Conservation (phyloP, 1,140 invertebrate species). For the Aleiodes sp. region DNA sequence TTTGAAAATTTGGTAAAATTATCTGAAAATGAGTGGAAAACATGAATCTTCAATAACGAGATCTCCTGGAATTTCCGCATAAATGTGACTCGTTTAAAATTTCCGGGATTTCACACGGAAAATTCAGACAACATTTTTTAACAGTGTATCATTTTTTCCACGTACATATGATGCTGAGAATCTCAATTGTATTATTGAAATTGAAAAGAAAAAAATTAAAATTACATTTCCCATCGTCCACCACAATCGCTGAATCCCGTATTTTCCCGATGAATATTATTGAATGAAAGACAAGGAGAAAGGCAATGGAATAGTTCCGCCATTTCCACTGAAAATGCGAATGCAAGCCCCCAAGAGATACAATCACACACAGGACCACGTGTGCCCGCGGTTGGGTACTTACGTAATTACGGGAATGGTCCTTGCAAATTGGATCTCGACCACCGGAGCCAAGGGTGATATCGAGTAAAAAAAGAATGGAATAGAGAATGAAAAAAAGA, state of each 20-base stretch:
- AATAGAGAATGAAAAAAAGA: background rate
- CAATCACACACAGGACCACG: slow-evolving; percentile 33
- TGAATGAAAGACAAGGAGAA: background rate
- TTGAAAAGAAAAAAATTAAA: background rate
- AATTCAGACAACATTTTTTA: too few relatives aligned
- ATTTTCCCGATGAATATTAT: background rate
- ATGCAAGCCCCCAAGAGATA: slow-evolving; percentile 12
- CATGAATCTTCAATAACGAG: too few relatives aligned
- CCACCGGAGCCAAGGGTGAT: slow-evolving; percentile 30
- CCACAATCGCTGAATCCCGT: background rate
- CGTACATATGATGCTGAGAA: too few relatives aligned
- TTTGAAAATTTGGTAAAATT: too few relatives aligned
- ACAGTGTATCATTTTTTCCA: too few relatives aligned
- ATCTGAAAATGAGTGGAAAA: too few relatives aligned
- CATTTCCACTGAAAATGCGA: slow-evolving; percentile 16
- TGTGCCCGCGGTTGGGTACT: slow-evolving; percentile 45
- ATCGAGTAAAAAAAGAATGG: slow-evolving; percentile 23
- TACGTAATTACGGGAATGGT: slow-evolving; percentile 47
- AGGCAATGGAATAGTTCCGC: background rate
- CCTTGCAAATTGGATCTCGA: slow-evolving; percentile 49
- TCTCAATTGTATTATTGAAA: background rate
- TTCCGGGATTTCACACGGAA: too few relatives aligned
- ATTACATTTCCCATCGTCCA: background rate
- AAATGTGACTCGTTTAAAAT: too few relatives aligned
- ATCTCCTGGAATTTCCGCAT: too few relatives aligned